Base-by-base conservation (phyloP, 2,113 vertebrate species). In the Xyrauchen texanus region DNA sequence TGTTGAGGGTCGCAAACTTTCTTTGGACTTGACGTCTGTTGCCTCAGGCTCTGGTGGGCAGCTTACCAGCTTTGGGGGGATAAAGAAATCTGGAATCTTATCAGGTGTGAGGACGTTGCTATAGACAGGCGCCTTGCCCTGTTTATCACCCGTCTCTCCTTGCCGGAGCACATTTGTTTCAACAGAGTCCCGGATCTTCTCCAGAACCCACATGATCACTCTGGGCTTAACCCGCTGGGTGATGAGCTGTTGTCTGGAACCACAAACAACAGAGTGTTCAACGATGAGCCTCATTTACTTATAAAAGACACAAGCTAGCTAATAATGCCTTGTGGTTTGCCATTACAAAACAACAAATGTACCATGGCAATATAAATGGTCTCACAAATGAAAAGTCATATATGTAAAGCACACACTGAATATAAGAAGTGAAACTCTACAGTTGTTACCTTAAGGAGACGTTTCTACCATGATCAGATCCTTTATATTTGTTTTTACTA, bases 61-160 rank as follows among this genome's bases (percentile, higher is more conserved):
- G 6, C 91, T 90, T 7, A 93, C 92, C 44, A 99, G 93, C 86
- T 97, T 98, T 0, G 96, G 97, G 0, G 97, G 97, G 80, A 98
- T 99, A 85, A 98, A 99, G 79, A 99, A 98, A 85, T 98, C 97
- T 0, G 97, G 97, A 88, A 98, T 99, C 87, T 98, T 98, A 87
- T 98, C 97, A 0, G 97, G 97, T 1, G 97, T 98, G 86, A 99
- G 95, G 80, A 99, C 97, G 5, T 99, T 99, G 89, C 95, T 97
- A 90, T 96, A 96, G 9, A 92, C 81, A 7, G 95, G 91, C 0
- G 92, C 87, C 34, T 90, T 65, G 49, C 86, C 83, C 78, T 91
- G 90, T 78, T 90, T 88, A 15, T 96, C 95, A 5, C 94, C 94
- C 0, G 81, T 82, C 0, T 96, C 94, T 0, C 88, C 89, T 34